Evolutionary conservation across 2,888 invertebrate species (phyloP), one percentile per base, ranked within the genome.

Genomic region (Ctenicera cuprea): DNA sequence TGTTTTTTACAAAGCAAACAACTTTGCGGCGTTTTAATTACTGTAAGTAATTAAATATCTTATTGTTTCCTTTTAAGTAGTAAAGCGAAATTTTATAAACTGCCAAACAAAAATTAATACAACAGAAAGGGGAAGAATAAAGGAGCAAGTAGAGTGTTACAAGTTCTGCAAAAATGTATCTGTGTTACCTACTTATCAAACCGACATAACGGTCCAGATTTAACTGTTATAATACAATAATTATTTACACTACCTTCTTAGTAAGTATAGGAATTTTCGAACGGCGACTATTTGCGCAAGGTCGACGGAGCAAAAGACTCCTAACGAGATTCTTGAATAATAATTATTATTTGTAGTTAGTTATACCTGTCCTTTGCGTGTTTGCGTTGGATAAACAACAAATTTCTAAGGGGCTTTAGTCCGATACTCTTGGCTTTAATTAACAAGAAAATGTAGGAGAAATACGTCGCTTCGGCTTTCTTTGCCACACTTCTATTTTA

Each of bases 131-230:
- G 33, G 26, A 26, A 26, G 26, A 26, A 5, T 5, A 3, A 5
- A 26, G 26, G 26, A 26, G 26, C 3, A 26, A 26, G 5, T 26
- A n/a, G n/a, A 26, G 26, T 26, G 26, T 5, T 26, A 5, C 26
- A 26, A 26, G 5, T 33, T 33, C 33, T 33, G 33, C 33, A 33
- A 33, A 33, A 33, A 33, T 33, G 33, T 30, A 52, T 30, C 52
- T 38, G 59, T 41, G 59, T 59, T 59, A 38, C 59, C 59, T 38
- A 59, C 38, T 20, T 59, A 59, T 59, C 59, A 59, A 59, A 37
- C 9, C 11, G 22, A 38, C 38, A 20, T 59, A 59, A 38, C 59
- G 59, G 59, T 38, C 38, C 38, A 38, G 37, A 18, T 59, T 59
- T 38, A 59, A 38, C 59, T 38, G 59, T 59, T 59, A 38, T 54